These are phyloP conservation scores for Xenus cinereus DNA, from an alignment of 2,113 vertebrate species.

Conservation along the genomic window DNA sequence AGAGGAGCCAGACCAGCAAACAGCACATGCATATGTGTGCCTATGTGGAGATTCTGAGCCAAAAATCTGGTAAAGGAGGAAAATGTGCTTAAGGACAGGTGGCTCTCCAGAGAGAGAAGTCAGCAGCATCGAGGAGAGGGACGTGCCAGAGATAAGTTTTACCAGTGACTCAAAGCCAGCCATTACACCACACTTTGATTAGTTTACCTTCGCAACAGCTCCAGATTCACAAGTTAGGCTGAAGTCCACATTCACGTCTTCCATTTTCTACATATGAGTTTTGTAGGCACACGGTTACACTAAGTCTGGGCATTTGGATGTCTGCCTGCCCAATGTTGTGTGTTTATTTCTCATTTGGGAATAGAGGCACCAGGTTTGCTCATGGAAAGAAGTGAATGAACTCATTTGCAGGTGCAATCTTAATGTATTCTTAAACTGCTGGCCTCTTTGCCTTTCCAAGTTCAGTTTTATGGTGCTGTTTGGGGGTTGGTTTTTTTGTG, in stretches of 20 bases:
- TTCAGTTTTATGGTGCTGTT: neutral
- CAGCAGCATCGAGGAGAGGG: neutral
- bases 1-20: neutral
- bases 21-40: rapidly evolving
- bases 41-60: neutral
- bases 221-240: neutral
- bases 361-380: neutral
- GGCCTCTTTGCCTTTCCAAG: neutral
- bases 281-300: neutral
- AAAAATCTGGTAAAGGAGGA: neutral
- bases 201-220: neutral
- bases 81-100: neutral
- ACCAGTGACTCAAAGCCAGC: neutral
- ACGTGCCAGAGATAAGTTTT: neutral
- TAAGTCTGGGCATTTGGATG: neutral
- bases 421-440: neutral
- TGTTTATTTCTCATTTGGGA: conserved; percentile 12
- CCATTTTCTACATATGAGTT: neutral
- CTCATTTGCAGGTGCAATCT: conserved; percentile 21
- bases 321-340: neutral
- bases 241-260: neutral
- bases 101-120: neutral
- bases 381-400: conserved; percentile 12
- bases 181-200: neutral
- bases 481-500: neutral